Evolutionary conservation across 2,113 vertebrate genomes (phyloP), one percentile per base, ranked within the genome.

Genomic region (Manacus vitellinus): DNA sequence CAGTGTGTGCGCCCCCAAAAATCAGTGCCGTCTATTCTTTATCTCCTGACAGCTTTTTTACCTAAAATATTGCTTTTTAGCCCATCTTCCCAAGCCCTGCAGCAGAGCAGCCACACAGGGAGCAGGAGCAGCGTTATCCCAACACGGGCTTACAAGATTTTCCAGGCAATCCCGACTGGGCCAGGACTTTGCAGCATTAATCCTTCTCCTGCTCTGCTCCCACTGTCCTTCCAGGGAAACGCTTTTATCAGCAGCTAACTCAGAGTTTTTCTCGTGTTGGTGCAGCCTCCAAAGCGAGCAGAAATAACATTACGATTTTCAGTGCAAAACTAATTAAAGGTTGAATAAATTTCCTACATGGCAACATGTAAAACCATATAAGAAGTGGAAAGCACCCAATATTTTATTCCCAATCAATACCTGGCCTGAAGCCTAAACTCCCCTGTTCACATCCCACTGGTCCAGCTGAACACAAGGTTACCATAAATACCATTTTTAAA

Each of bases 211-310:
- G 74, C 72, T 49, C 94, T 65, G 75, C 31, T 51, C 65, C 62
- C 62, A 54, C 89, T 56, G 78, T 44, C 89, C 74, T 88, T 71
- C 43, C 93, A 25, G 77, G 88, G 87, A 73, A 96, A 86, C 25
- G 86, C 91, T 96, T 96, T 62, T 89, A 89, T 61, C 91, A 85
- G 65, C 79, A 65, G 65, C 67, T 86, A 12, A 62, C 9, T 23
- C 43, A 68, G 78, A 73, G 83, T 81, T 95, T 81, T 95, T 67
- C 65, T 61, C 10, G 28, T 18, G 52, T 15, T 46, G 82, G 59
- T 87, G 70, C 86, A 33, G 72, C 75, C 79, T 80, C 88, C 52
- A 4, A 90, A 63, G 39, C 33, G n/a, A 83, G 35, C n/a, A 65
- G 12, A 44, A 61, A 54, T 49, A 73, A 83, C 58, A 46, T 24